Conservation (phyloP, 2,797 vertebrate genomes). For the Tolypeutes matacus region DNA sequence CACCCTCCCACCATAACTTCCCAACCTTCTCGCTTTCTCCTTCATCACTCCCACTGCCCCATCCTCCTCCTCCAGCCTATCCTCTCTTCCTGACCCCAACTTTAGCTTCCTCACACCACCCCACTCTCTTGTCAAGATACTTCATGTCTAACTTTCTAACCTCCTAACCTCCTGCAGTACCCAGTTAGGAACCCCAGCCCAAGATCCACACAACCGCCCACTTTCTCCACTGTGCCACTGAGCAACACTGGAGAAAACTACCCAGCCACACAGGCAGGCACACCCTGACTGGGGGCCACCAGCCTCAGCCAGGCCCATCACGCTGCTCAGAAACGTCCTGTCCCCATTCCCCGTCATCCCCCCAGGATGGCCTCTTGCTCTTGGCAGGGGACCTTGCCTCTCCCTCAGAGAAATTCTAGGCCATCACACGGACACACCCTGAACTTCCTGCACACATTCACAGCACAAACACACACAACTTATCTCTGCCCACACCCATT, state of each 20-base stretch:
- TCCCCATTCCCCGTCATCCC: not conserved
- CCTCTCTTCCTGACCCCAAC: not conserved
- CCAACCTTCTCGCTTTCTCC: accelerated
- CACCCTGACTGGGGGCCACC: not conserved
- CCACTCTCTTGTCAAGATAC: not conserved
- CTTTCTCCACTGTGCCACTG: not conserved
- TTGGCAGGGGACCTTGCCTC: not conserved
- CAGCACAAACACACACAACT: not conserved
- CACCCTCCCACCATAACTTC: not conserved
- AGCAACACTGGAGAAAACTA: not conserved
- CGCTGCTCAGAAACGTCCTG: not conserved
- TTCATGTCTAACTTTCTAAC: not conserved
- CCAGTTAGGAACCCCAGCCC: not conserved
- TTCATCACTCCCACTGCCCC: not conserved
- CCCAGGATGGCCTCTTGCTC: not conserved
- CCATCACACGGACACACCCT: not conserved
- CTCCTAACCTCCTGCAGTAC: not conserved
- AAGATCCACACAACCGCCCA: not conserved
- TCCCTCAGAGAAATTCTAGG: not conserved
- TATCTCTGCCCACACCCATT: not conserved
- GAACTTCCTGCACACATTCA: not conserved
- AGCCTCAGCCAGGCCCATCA: not conserved
- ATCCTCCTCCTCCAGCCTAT: not conserved
- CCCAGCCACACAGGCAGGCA: not conserved
- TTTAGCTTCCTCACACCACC: not conserved